phyloP scores from a whole-genome alignment of 2,113 vertebrate genomes.

The Mormyrus lacerda region DNA sequence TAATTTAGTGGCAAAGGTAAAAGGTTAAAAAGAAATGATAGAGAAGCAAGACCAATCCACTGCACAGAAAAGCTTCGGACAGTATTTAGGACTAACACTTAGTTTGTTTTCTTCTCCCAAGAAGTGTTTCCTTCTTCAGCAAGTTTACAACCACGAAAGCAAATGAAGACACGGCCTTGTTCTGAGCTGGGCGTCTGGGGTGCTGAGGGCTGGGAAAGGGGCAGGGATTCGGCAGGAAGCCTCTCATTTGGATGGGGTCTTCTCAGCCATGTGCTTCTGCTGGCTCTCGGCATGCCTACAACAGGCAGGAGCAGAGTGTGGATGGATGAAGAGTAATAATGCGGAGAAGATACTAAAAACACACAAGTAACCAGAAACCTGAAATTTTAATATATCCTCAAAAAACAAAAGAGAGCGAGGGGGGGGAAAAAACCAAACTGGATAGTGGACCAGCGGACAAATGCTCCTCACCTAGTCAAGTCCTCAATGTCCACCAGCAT shows the following conservation, averaged over 20 bases:
- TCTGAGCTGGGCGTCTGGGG: constrained; percentile 42
- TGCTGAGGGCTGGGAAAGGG: not conserved
- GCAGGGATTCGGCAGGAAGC: constrained; percentile 27
- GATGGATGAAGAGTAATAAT: not conserved
- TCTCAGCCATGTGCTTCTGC: constrained; percentile 98
- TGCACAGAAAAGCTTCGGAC: constrained; percentile 89
- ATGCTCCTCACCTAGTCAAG: constrained; percentile 77
- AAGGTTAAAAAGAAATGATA: constrained; percentile 84
- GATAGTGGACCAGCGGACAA: not conserved
- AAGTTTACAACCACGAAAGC: constrained; percentile 75
- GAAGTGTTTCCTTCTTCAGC: constrained; percentile 56
- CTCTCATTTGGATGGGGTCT: constrained; percentile 83
- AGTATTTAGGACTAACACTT: constrained; percentile 79
- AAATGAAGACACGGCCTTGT: constrained; percentile 58
- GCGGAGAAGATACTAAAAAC: not conserved
- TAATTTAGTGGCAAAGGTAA: constrained; percentile 86
- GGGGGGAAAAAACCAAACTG: not conserved
- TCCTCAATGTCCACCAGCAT: constrained; percentile 99
- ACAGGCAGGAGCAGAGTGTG: not conserved
- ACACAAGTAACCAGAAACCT: not conserved
- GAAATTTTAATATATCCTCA: not conserved
- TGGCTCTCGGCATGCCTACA: constrained; percentile 93
- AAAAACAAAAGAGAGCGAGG: constrained; percentile 12
- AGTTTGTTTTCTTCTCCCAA: constrained; percentile 53
- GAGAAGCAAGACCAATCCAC: constrained; percentile 87